Percentiles rank a stretch among this genome's conserved stretches.
Evolutionary conservation across 2,888 invertebrate species (phyloP).

Genomic region (Leptura quadrifasciata): DNA sequence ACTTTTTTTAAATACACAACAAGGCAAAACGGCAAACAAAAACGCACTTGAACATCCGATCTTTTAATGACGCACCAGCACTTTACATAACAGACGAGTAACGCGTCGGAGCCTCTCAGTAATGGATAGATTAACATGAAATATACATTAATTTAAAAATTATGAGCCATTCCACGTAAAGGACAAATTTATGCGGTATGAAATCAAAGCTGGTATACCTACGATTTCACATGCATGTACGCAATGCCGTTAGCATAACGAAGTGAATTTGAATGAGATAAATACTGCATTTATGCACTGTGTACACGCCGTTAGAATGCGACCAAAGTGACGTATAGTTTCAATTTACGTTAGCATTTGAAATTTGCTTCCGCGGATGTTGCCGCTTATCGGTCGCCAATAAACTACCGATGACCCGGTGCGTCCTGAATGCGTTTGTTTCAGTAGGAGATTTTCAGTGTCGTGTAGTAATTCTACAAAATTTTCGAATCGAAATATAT

Average conservation of each 20-base stretch:
- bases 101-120: not conserved
- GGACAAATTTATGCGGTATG: slow-evolving; percentile 29
- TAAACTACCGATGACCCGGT: slow-evolving; percentile 38
- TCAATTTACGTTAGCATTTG: slow-evolving; percentile 53
- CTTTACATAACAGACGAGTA: not conserved
- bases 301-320: slow-evolving; percentile 43
- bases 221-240: slow-evolving; percentile 52
- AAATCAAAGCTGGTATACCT: slow-evolving; percentile 41
- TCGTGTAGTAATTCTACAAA: not conserved
- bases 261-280: slow-evolving; percentile 55
- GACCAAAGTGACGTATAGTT: slow-evolving; percentile 47
- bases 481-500: too few relatives aligned
- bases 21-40: not conserved
- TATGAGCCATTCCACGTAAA: slow-evolving; percentile 17
- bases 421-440: slow-evolving; percentile 19
- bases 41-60: not conserved
- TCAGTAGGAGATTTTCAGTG: not conserved
- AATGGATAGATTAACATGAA: not conserved
- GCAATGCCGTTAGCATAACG: slow-evolving; percentile 55
- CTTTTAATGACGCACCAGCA: not conserved
- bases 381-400: slow-evolving; percentile 38
- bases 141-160: slow-evolving; percentile 17
- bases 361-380: slow-evolving; percentile 52
- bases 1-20: too few relatives aligned
- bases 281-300: slow-evolving; percentile 54